Percentiles rank a stretch among this genome's conserved stretches.
Conservation (phyloP, 2,113 vertebrate genomes). For the Oreotrochilus melanogaster region DNA sequence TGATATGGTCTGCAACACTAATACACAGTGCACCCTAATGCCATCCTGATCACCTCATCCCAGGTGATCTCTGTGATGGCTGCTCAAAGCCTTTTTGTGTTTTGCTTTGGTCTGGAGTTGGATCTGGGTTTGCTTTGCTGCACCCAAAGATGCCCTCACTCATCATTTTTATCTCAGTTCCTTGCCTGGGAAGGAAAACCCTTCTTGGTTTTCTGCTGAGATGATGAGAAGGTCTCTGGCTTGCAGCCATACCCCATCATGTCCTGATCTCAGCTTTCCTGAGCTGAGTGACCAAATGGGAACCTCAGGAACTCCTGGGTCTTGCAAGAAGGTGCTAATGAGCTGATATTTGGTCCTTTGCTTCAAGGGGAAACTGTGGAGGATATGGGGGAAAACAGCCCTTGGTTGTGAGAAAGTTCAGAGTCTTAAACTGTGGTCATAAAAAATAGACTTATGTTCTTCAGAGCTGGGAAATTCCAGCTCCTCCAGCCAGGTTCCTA, state of each 20-base stretch:
- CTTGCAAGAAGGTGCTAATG: not conserved
- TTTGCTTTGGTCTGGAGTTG: not conserved
- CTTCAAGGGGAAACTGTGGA: not conserved
- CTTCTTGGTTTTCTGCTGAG: not conserved
- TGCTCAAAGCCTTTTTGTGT: not conserved
- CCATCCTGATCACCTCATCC: not conserved
- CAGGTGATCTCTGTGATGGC: rapidly evolving
- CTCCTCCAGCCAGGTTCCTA: not conserved
- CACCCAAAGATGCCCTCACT: not conserved
- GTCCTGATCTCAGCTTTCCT: not conserved
- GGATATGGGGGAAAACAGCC: not conserved
- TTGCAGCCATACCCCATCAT: rapidly evolving
- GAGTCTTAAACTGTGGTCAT: not conserved
- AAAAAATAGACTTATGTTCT: not conserved
- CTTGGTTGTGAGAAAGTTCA: not conserved
- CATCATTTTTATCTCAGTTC: not conserved
- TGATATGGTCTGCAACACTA: too few species aligned
- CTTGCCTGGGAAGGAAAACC: rapidly evolving
- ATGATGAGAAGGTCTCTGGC: not conserved
- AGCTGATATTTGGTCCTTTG: not conserved
- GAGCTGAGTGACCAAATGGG: not conserved
- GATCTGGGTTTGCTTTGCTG: not conserved
- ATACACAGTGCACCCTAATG: too few species aligned
- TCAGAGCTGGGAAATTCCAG: not conserved
- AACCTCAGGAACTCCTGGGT: not conserved